Evolutionary conservation across 2,113 vertebrate genomes (phyloP).

Genomic region (Ceyx margarethae): DNA sequence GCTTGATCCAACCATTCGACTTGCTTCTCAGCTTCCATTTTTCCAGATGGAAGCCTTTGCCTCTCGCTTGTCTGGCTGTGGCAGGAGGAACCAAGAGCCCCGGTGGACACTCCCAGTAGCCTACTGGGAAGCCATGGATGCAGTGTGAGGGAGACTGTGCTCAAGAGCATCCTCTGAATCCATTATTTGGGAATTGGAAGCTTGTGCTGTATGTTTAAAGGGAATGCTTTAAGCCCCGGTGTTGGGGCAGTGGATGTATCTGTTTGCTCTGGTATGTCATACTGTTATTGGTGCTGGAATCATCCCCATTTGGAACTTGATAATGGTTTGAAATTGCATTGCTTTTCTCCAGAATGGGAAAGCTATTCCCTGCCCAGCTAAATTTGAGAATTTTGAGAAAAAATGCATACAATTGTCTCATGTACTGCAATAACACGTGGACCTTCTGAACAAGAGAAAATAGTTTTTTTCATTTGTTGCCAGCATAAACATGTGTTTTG

Average conservation of each 20-base stretch:
- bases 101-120: accelerated
- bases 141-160: not conserved
- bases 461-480: not conserved
- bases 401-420: not conserved
- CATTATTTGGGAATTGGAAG: not conserved
- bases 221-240: not conserved
- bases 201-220: not conserved
- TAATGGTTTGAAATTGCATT: not conserved
- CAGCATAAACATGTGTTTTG: constrained; percentile 19
- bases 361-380: not conserved
- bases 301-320: not conserved
- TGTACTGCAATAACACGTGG: not conserved
- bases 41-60: not conserved
- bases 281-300: not conserved
- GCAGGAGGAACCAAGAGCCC: not conserved
- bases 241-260: not conserved
- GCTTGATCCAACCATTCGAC: not conserved
- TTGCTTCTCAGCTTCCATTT: not conserved
- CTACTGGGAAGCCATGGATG: not conserved
- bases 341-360: not conserved
- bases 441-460: not conserved
- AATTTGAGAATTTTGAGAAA: not conserved
- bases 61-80: not conserved
- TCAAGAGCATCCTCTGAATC: not conserved
- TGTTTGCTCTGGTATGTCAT: not conserved